A percentile compares a stretch with the other conserved stretches of the same genome.
These are phyloP conservation scores for Pelvicachromis taeniatus DNA, from an alignment of 2,113 vertebrate genomes.

Conservation along the genomic window DNA sequence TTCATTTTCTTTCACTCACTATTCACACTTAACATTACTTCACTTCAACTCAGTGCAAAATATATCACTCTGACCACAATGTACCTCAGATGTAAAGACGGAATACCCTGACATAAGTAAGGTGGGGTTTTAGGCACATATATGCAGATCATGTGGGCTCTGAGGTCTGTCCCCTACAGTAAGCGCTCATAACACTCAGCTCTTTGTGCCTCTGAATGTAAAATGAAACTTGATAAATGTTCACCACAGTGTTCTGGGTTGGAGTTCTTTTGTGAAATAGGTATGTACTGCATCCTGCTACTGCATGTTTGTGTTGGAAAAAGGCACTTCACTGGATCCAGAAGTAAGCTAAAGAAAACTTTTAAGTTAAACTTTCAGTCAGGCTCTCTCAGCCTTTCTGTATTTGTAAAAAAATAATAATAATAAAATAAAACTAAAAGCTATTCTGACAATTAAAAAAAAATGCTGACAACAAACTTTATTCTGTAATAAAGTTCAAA, in stretches of 20 bases:
- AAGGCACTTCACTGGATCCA: background rate
- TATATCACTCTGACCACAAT: constrained; percentile 22
- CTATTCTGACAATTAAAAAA: background rate
- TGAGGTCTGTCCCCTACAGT: constrained; percentile 44
- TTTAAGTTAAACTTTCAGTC: background rate
- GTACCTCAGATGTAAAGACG: constrained; percentile 22
- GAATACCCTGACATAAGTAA: constrained; percentile 32
- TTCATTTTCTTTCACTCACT: background rate
- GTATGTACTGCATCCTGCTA: constrained; percentile 18
- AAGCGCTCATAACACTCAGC: constrained; percentile 42
- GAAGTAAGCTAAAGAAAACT: background rate
- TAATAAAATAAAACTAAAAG: background rate
- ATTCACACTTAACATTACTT: background rate
- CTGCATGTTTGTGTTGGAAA: constrained; percentile 2
- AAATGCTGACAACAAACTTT: constrained; percentile 15
- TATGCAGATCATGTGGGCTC: constrained; percentile 52
- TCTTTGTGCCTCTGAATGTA: constrained; percentile 54
- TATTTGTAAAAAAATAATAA: background rate
- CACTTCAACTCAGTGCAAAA: constrained; percentile 12
- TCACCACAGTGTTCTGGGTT: constrained; percentile 34
- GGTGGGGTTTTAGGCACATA: constrained; percentile 21
- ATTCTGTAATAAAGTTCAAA: background rate
- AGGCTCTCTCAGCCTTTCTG: background rate
- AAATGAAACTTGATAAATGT: constrained; percentile 64
- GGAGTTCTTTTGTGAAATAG: constrained; percentile 41